These are phyloP conservation scores for Dasypus novemcinctus DNA, from an alignment of 2,113 vertebrate species.

Conservation along the genomic window DNA sequence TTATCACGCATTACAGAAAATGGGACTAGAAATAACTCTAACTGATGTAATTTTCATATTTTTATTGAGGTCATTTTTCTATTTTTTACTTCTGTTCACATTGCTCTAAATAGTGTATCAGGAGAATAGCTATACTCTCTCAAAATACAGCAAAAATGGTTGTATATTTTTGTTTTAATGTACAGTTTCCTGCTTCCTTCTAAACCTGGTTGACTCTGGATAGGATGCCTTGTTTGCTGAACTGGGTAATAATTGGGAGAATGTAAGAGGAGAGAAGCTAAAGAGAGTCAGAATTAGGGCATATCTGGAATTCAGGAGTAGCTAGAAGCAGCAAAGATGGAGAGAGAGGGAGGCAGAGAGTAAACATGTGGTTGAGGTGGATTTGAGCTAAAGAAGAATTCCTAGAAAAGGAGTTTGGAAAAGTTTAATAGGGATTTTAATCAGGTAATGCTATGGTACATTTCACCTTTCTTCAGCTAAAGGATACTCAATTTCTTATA, in stretches of 20 bases:
- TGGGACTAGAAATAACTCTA: conserved; percentile 19
- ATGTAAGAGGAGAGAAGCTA: neutral
- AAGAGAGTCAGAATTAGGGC: neutral
- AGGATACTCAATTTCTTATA: too few relatives aligned
- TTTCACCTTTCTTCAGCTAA: neutral
- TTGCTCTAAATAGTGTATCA: neutral
- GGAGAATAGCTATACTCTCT: neutral
- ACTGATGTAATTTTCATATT: neutral
- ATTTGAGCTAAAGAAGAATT: neutral
- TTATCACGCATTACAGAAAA: neutral
- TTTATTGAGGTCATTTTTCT: neutral
- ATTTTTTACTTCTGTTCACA: conserved; percentile 14
- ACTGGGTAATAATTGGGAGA: neutral
- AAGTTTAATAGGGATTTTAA: neutral
- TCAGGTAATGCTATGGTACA: neutral
- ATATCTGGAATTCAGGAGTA: neutral
- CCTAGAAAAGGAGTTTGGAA: neutral
- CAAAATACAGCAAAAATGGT: neutral
- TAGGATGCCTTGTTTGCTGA: neutral
- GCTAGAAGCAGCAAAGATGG: neutral
- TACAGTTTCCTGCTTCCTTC: neutral
- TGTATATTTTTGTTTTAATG: neutral
- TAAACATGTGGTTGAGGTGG: neutral
- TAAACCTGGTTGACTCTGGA: neutral
- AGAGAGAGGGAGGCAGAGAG: too few relatives aligned